phyloP scores from a whole-genome alignment of 1,140 invertebrate genomes.

The Ephestia elutella region DNA sequence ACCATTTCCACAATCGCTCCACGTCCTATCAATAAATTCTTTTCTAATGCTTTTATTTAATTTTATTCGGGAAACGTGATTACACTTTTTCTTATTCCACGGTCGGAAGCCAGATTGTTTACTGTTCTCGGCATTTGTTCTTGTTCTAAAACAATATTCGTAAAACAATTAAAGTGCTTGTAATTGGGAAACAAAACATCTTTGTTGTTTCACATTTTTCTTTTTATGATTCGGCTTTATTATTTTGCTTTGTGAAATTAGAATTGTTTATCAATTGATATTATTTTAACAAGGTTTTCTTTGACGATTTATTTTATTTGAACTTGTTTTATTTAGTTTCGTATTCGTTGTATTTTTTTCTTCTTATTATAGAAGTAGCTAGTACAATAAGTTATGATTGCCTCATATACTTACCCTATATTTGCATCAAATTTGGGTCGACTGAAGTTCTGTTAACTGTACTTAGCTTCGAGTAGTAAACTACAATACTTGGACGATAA shows the following conservation, averaged over 20 bases:
- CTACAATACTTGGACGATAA: too few species aligned
- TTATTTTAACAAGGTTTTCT: too few species aligned
- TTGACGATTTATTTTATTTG: too few species aligned
- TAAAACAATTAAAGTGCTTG: constrained; percentile 1
- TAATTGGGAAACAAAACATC: background rate
- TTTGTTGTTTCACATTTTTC: background rate
- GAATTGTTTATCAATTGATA: background rate
- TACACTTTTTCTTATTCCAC: background rate
- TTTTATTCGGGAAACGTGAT: background rate
- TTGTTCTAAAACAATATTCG: background rate
- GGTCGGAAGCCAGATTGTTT: background rate
- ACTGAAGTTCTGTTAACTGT: too few species aligned
- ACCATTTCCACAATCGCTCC: background rate
- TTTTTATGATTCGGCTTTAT: constrained; percentile 2
- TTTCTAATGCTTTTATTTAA: background rate
- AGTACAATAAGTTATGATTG: too few species aligned
- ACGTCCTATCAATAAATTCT: background rate
- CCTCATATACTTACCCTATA: too few species aligned
- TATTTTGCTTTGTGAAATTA: constrained; percentile 5
- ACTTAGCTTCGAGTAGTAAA: too few species aligned
- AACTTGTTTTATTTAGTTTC: too few species aligned
- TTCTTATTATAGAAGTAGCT: too few species aligned
- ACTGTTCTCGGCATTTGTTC: background rate
- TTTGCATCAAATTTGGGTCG: too few species aligned
- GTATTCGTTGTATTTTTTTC: too few species aligned